Base-by-base conservation (phyloP, 2,797 vertebrate species). In the Lacerta bilineata region DNA sequence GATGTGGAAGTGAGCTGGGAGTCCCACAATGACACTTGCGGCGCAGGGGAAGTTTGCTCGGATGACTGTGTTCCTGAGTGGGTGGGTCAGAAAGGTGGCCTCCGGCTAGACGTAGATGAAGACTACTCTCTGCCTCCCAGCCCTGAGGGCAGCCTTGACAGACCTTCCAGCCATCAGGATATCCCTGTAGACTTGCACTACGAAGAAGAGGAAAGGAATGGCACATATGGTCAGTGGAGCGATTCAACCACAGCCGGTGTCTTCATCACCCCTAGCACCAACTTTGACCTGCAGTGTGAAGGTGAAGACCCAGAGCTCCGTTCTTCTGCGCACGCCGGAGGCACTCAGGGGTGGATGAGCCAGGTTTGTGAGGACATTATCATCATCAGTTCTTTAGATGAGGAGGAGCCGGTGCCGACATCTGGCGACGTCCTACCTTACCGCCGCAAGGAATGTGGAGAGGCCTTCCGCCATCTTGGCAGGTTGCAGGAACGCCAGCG, bases 81-180 rank as follows among this genome's bases (percentile, higher is more conserved):
- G 29, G 39, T 76, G 13, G 27, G 46, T 77, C 88, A 61, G 78
- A 88, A 89, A 87, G 68, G 27, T 66, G 84, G 84, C 39, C 80
- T 76, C 36, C 82, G 83, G 23, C 13, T 87, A 79, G 79, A 89
- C n/a, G 7, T 78, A 43, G n/a, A 81, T 66, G 89, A 89, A 85
- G 39, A 46, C 83, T 76, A 15, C n/a, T 93, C 33, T 13, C n/a
- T 4, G 43, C 27, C 41, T 17, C 83, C 79, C 50, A 78, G 41
- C 27, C 39, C 46, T 68, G 7, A 6, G 6, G 83, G 18, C 50
- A 5, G 64, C 86, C 55, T 41, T 69, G 29, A 0, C 2, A 77
- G 69, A 46, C 20, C 33, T 77, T 85, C 80, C 6, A 3, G 33
- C 29, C 0, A 0, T 5, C 27, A 61, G 61, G 71, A 87, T 46